Evolutionary conservation across 2,888 invertebrate species (phyloP).

Genomic region (Drosophila aldrichi): DNA sequence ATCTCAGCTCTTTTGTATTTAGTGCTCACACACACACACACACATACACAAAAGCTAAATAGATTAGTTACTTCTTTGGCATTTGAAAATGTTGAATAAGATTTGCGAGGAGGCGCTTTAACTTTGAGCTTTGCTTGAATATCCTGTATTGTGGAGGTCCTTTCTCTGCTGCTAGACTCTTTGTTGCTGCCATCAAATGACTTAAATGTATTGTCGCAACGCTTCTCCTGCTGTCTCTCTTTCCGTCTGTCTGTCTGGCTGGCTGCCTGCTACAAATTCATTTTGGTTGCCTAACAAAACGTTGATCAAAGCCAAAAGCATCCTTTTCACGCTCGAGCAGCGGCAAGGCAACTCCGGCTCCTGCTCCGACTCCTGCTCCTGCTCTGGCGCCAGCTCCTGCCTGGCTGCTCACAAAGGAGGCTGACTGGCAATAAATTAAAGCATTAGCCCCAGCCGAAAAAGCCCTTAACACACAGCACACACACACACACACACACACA

Average conservation of each 20-base stretch:
- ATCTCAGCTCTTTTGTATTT: slow-evolving; percentile 8
- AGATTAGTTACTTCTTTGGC: slow-evolving; percentile 18
- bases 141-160: slow-evolving; percentile 32
- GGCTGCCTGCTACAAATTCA: slow-evolving; percentile 70
- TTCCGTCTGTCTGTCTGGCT: slow-evolving; percentile 14
- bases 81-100: slow-evolving; percentile 16
- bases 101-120: slow-evolving; percentile 41
- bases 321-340: slow-evolving; percentile 79
- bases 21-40: neutral
- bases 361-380: neutral
- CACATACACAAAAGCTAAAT: slow-evolving; percentile 6
- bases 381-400: slow-evolving; percentile 7
- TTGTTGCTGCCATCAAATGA: slow-evolving; percentile 40
- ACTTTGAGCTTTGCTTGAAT: slow-evolving; percentile 62
- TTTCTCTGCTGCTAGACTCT: neutral
- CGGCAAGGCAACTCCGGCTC: slow-evolving; percentile 39
- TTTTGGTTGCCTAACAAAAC: slow-evolving; percentile 80
- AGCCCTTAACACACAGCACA: slow-evolving; percentile 66
- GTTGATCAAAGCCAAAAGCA: slow-evolving; percentile 80
- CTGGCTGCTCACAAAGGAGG: slow-evolving; percentile 61
- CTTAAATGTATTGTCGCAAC: slow-evolving; percentile 73
- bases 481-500: slow-evolving; percentile 12
- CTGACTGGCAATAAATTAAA: slow-evolving; percentile 77
- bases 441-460: slow-evolving; percentile 70
- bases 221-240: slow-evolving; percentile 7